Evolutionary conservation across 2,888 invertebrate species (phyloP), one percentile per base, ranked within the genome.

Genomic region (Pollenia angustigena): DNA sequence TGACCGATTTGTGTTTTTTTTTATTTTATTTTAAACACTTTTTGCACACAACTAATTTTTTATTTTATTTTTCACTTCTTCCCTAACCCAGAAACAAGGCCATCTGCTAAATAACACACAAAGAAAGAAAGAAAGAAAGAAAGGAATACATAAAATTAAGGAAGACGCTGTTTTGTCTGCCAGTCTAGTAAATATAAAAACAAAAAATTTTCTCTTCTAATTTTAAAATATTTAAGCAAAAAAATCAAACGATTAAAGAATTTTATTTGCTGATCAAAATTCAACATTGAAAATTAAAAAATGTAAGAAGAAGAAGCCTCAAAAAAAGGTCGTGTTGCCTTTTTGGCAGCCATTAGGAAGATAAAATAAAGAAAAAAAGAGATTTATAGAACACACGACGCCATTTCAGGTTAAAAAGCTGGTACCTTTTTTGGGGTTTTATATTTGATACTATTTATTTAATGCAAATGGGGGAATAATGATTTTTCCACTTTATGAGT

Each of bases 81-180:
- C 16, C 58, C 42, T 18, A 32, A 56, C 48, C 7, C 14, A 64
- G 18, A 76, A 72, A 80, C 83, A 87, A 87, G 87, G 87, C 48
- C 83, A 81, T 50, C 23, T 40, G 81, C 52, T 62, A 44, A 58
- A 62, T 11, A 52, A 16, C 18, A 50, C 46, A 23, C 2, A 85
- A 11, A 60, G 2, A 23, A 23, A 23, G 23, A 23, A 1, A 2
- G 23, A 50, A 10, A 42, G 14, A 9, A 42, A 42, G 3, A 54
- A 44, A n/a, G 74, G 3, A 58, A 18, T 12, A 12, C n/a, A 76
- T 14, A 76, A 58, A 52, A 66, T 50, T n/a, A 71, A 79, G 64
- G 48, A 76, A 80, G 87, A 84, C 87, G 87, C 87, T 87, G 10
- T 50, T 56, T 60, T 81, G 87, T 87, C 87, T 87, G 78, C 84